Conservation (phyloP, 1,140 invertebrate species). For the Polyergus mexicanus region DNA sequence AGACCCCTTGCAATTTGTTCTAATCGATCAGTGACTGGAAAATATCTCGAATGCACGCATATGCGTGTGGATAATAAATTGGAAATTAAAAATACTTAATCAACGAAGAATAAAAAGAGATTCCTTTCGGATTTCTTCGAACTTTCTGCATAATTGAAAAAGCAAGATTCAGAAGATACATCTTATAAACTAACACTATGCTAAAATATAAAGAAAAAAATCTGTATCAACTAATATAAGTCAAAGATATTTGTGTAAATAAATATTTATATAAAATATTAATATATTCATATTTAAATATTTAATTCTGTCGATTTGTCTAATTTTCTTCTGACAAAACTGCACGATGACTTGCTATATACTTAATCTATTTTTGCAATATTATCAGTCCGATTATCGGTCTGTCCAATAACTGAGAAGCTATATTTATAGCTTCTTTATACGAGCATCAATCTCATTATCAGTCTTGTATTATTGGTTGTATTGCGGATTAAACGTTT, state of each 20-base stretch:
- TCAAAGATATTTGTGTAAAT: too few species aligned
- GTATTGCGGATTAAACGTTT: neutral
- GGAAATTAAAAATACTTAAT: neutral
- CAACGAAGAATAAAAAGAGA: neutral
- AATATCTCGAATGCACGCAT: constrained; percentile 17
- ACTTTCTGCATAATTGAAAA: neutral
- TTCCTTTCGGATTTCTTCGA: neutral
- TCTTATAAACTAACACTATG: neutral
- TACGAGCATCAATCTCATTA: neutral
- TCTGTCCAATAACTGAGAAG: neutral
- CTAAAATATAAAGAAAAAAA: neutral
- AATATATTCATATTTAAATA: neutral
- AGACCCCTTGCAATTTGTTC: constrained; percentile 36
- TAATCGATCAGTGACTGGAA: constrained; percentile 48
- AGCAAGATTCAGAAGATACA: neutral
- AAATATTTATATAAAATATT: too few species aligned
- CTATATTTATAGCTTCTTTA: neutral
- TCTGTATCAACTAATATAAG: neutral
- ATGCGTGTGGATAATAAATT: neutral
- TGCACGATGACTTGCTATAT: too few species aligned
- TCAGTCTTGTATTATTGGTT: neutral
- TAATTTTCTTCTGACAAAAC: neutral
- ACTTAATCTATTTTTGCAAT: neutral
- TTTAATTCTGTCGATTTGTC: neutral
- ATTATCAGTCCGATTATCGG: neutral